Conservation (phyloP, 2,797 vertebrate genomes). For the Neopelma chrysocephalum region DNA sequence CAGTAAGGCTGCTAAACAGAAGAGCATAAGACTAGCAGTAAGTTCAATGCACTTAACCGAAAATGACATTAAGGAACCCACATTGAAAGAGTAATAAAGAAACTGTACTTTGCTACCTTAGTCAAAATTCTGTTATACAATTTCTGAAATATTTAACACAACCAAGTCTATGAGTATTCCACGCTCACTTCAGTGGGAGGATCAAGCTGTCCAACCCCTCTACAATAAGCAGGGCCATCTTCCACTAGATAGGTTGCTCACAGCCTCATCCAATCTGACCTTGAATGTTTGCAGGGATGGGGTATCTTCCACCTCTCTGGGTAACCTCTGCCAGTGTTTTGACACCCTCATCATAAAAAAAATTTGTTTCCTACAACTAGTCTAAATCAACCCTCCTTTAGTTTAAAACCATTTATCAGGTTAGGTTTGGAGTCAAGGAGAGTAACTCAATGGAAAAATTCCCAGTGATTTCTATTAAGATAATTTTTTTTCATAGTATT, state of each 20-base stretch:
- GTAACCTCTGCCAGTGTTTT: not conserved
- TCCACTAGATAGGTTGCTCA: not conserved
- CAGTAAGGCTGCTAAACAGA: slow-evolving; percentile 44
- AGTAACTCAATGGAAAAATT: not conserved
- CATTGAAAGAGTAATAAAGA: not conserved
- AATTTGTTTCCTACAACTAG: not conserved
- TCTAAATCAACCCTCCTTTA: not conserved
- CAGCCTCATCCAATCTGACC: not conserved
- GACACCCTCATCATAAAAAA: not conserved
- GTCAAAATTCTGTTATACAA: not conserved
- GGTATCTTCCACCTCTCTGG: not conserved
- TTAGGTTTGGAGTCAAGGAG: not conserved
- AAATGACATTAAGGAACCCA: not conserved
- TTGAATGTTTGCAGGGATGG: not conserved
- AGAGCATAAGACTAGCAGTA: slow-evolving; percentile 45
- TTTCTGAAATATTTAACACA: not conserved
- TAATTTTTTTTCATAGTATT: not conserved
- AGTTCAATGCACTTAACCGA: slow-evolving; percentile 34
- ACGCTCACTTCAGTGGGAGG: not conserved
- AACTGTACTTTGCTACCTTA: not conserved
- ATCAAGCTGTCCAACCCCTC: not conserved
- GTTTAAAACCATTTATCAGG: not conserved
- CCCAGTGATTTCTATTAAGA: not conserved
- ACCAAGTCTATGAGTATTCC: not conserved
- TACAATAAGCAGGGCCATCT: not conserved